phyloP scores from a whole-genome alignment of 2,113 vertebrate genomes.

The Pampusana beccarii region DNA sequence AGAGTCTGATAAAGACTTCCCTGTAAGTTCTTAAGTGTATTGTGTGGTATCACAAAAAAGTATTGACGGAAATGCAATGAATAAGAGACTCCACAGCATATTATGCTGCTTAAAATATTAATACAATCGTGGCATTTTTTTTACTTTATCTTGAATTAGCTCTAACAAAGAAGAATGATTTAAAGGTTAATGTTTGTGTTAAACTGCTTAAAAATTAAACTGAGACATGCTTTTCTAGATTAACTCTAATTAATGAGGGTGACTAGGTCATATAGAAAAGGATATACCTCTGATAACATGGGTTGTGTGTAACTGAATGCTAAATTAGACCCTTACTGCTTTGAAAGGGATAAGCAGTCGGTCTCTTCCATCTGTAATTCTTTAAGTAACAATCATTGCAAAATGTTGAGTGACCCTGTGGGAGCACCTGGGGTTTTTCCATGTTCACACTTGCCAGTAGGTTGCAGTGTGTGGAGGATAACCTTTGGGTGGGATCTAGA shows the following conservation, averaged over 20 bases:
- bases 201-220: neutral
- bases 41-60: neutral
- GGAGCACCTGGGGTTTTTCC: neutral
- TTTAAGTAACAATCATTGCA: neutral
- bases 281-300: neutral
- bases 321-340: neutral
- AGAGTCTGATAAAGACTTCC: constrained; percentile 88
- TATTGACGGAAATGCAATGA: neutral
- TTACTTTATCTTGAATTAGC: neutral
- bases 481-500: neutral
- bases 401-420: neutral
- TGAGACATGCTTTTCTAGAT: neutral
- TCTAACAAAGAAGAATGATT: neutral
- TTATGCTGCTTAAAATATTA: neutral
- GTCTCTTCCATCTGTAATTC: neutral
- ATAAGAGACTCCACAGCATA: neutral
- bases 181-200: neutral
- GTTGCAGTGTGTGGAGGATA: neutral
- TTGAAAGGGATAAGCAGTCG: neutral
- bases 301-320: neutral
- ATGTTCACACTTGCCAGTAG: neutral
- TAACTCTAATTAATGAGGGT: neutral
- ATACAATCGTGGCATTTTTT: neutral
- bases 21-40: constrained; percentile 74
- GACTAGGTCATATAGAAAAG: neutral